Base-by-base conservation (phyloP, 2,113 vertebrate genomes). In the Sapayoa aenigma region DNA sequence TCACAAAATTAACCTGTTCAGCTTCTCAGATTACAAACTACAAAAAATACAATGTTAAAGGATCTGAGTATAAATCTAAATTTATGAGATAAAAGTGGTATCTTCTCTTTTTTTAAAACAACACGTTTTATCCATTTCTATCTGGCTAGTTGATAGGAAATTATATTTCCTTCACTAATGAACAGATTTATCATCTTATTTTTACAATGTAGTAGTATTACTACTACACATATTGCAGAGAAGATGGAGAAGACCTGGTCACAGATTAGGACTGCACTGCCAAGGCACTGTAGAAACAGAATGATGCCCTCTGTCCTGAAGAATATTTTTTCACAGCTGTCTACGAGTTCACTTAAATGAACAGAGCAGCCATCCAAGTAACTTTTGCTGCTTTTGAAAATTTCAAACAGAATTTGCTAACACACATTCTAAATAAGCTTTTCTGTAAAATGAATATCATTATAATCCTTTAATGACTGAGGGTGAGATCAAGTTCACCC, bases 391-490 rank as follows among this genome's bases (percentile, higher is more conserved):
- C 79, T 86, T 84, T 90, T 41, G 81, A 93, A 92, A 89, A 79
- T 66, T 92, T 94, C 58, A 84, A 67, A 33, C 39, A 86, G 75
- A 84, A 94, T 87, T 92, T 95, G 42, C 52, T 80, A 91, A 69
- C 39, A 52, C 59, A 50, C 30, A 52, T 69, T 85, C 24, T 85
- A 58, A 95, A 59, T 65, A 63, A 87, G 46, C 30, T 58, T 91
- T 87, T 82, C 65, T 67, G 47, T 89, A 84, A 83, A 87, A 91
- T 69, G 41, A 69, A 42, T 87, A 79, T 93, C 28, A 69, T 91
- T 95, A 87, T 66, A 89, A 89, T 35, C 71, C 71, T 49, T 93
- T 95, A 95, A 92, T 80, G 75, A 80, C 82, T 83, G 63, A 90
- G 59, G 33, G n/a, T 82, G 46, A 68, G 55, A 90, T 92, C 50